Base-by-base conservation (phyloP, 2,888 invertebrate genomes). In the Hirtodrosophila confusa region DNA sequence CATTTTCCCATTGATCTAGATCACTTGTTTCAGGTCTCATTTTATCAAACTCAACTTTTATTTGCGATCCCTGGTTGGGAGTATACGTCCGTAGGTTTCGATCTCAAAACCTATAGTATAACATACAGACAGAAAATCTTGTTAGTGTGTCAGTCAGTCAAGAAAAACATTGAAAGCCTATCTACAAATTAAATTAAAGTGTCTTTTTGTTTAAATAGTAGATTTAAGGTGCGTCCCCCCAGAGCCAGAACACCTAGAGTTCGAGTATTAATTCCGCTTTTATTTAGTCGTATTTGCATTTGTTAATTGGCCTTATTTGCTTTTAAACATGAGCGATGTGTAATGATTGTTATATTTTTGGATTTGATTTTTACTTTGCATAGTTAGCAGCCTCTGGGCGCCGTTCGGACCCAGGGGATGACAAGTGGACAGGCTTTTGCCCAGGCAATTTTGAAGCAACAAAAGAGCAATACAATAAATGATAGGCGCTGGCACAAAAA, bases 251-350 rank as follows among this genome's bases (percentile, higher is more conserved):
- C 31, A 7, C 0, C 3, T 7, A 31, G 7, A 31, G 17, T 17
- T 1, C 17, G 17, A 31, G 31, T 10, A 45, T 40, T 27, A 11
- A 44, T 39, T 24, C 10, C 9, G 31, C 23, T 23, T 45, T 9
- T 45, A 51, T 75, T 70, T 31, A 37, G 55, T 53, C 35, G 48
- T 29, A 57, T 54, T 80, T 75, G 72, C 73, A 70, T 69, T 75
- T 69, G 63, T 70, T 80, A 87, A 82, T 82, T 86, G 85, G 87
- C 82, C 68, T 67, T 75, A 84, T 82, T 82, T 84, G 85, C 68
- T 51, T 62, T 73, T 74, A 71, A 74, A 53, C 85, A 86, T 86
- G 78, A 78, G 51, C 76, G 68, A 53, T 64, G 61, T 62, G 55
- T 67, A 68, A 61, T 43, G 57, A 69, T 70, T 61, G 51, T 56